Evolutionary conservation across 2,797 vertebrate genomes (phyloP).

Genomic region (Myioborus melanocephalus): DNA sequence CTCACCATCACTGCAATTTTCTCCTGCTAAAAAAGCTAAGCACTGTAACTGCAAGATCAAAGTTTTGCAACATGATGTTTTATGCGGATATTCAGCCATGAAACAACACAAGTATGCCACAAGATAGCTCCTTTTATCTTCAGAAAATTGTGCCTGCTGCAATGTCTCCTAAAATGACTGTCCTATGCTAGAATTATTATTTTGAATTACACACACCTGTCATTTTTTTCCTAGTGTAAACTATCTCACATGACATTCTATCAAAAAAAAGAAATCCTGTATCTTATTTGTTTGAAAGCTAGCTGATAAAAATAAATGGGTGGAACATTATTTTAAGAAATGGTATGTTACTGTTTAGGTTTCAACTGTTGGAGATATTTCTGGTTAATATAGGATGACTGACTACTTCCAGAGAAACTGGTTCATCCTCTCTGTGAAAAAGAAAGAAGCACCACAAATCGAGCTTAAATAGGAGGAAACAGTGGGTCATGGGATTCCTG

Average conservation of each 20-base stretch:
- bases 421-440: neutral
- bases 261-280: neutral
- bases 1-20: neutral
- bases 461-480: neutral
- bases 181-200: neutral
- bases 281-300: neutral
- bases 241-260: neutral
- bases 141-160: neutral
- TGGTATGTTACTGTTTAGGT: neutral
- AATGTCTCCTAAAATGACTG: neutral
- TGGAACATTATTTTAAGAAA: neutral
- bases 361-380: neutral
- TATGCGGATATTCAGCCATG: neutral
- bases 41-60: neutral
- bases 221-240: neutral
- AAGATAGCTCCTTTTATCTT: neutral
- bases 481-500: neutral
- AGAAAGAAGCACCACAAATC: neutral
- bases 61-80: neutral
- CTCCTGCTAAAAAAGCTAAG: neutral
- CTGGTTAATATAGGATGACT: neutral
- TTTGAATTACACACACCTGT: accelerated
- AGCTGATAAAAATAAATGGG: neutral
- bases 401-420: neutral
- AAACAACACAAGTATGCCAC: neutral